Conservation (phyloP, 2,797 vertebrate species). For the Chloroceryle amazona region DNA sequence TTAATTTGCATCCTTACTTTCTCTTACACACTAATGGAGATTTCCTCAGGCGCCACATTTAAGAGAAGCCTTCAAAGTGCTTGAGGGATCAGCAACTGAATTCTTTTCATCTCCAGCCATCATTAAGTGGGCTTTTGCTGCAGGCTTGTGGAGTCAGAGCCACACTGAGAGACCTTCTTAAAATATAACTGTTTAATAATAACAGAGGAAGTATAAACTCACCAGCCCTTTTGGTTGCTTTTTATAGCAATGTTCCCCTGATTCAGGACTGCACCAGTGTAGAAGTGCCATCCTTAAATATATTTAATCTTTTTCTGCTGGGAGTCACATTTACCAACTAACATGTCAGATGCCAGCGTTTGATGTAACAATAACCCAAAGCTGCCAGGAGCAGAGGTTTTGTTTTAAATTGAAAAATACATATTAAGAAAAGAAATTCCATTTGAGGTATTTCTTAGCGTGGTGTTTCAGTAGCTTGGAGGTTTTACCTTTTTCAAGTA, state of each 20-base stretch:
- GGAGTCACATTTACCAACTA: not conserved
- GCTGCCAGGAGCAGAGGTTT: not conserved
- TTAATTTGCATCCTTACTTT: conserved; percentile 32
- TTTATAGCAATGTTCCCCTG: not conserved
- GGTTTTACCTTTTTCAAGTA: not conserved
- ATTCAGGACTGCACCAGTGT: not conserved
- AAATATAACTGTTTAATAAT: conserved; percentile 37
- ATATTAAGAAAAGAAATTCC: not conserved
- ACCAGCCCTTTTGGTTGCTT: not conserved
- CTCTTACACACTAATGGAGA: not conserved
- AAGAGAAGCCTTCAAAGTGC: not conserved
- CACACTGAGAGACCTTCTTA: not conserved
- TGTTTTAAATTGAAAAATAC: not conserved
- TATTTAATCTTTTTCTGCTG: not conserved
- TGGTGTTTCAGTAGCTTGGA: not conserved
- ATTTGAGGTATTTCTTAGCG: not conserved
- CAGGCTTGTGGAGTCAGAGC: not conserved
- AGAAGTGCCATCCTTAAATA: not conserved
- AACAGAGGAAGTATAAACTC: not conserved
- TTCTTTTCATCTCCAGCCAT: conserved; percentile 40
- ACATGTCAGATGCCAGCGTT: not conserved
- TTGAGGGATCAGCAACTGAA: not conserved
- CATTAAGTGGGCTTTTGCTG: not conserved
- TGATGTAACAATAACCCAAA: not conserved
- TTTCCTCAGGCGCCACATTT: conserved; percentile 38